These are phyloP conservation scores for Motacilla alba DNA, from an alignment of 2,113 vertebrate genomes.

Conservation along the genomic window DNA sequence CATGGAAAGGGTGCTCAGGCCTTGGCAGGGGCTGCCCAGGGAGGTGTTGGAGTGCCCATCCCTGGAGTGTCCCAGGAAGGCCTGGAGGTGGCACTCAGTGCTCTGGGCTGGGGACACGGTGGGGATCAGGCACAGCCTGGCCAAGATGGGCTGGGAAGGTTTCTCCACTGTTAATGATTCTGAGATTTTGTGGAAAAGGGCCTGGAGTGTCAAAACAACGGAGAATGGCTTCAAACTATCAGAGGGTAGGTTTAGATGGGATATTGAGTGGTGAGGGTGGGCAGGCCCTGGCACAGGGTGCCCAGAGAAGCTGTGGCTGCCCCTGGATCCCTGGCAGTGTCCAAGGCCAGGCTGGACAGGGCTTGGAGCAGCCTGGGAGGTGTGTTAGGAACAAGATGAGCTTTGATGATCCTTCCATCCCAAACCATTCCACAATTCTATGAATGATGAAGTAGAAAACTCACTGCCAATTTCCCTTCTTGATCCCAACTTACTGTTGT, in stretches of 20 bases:
- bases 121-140: fast-evolving
- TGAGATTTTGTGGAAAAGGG: not conserved
- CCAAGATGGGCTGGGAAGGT: fast-evolving
- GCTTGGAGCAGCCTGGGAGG: fast-evolving
- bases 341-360: fast-evolving
- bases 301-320: not conserved
- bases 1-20: not conserved
- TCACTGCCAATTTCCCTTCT: not conserved
- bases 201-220: not conserved
- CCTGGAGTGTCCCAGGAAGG: not conserved
- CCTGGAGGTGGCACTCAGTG: fast-evolving
- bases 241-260: not conserved
- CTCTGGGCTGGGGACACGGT: not conserved
- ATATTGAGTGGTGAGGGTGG: not conserved
- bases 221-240: not conserved
- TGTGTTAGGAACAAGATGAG: not conserved
- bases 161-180: not conserved
- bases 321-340: not conserved
- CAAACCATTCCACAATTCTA: not conserved
- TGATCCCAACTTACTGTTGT: not conserved
- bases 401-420: too few relatives aligned
- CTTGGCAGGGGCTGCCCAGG: not conserved
- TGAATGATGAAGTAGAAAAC: not conserved
- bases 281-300: not conserved
- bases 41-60: not conserved